Conservation (phyloP, 1,140 invertebrate species). For the Leptopilina clavipes region DNA sequence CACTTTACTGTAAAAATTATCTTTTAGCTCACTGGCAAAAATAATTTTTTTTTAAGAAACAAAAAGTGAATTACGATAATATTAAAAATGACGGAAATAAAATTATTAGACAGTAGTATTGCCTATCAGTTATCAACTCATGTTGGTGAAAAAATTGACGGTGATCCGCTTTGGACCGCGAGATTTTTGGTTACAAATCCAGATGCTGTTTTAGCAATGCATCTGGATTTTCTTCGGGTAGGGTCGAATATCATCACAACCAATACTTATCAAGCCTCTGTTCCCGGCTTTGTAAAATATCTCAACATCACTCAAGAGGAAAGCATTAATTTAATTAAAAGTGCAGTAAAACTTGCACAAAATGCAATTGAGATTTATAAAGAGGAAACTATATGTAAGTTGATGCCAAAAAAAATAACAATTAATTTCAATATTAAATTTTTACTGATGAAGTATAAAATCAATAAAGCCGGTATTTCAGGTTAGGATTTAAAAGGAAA, state of each 20-base stretch:
- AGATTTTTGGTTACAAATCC: slow-evolving; percentile 83
- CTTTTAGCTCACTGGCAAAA: too few relatives aligned
- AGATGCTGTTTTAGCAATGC: slow-evolving; percentile 83
- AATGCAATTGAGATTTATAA: slow-evolving; percentile 78
- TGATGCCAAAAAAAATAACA: background rate
- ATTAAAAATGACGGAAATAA: slow-evolving; percentile 66
- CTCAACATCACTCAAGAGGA: slow-evolving; percentile 79
- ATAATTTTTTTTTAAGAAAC: too few relatives aligned
- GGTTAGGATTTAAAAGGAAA: too few relatives aligned
- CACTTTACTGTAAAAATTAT: too few relatives aligned
- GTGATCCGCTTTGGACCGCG: slow-evolving; percentile 89
- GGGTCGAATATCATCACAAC: slow-evolving; percentile 90
- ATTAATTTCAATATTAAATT: too few relatives aligned
- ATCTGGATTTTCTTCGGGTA: slow-evolving; percentile 86
- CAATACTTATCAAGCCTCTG: slow-evolving; percentile 92
- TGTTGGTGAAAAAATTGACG: slow-evolving; percentile 82
- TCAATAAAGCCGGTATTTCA: too few relatives aligned
- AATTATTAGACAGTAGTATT: slow-evolving; percentile 87
- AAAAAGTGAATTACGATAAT: background rate
- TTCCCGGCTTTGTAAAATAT: slow-evolving; percentile 85
- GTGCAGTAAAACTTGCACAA: slow-evolving; percentile 83
- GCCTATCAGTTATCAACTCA: slow-evolving; percentile 86
- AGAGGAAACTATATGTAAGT: slow-evolving; percentile 69
- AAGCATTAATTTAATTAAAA: slow-evolving; percentile 82
- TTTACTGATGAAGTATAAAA: too few relatives aligned